Percentiles rank a stretch among this genome's conserved stretches.
Evolutionary conservation across 2,888 invertebrate species (phyloP).

Genomic region (Didymodactylos carnosus): DNA sequence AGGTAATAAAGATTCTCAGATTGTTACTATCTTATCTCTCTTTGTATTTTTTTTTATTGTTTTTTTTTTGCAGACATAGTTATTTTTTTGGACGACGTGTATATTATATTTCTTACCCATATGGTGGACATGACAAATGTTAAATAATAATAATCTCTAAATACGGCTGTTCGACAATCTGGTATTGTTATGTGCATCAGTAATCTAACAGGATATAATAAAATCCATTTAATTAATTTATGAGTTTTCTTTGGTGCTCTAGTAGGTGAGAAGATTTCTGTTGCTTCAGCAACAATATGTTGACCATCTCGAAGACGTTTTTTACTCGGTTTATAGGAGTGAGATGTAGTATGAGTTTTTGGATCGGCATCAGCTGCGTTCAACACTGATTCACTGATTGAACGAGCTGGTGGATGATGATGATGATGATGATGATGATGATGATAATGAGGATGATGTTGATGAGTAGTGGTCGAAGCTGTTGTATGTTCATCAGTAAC

Average conservation of each 20-base stretch:
- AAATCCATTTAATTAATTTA: not conserved
- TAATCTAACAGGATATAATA: conserved; percentile 3
- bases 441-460: too few relatives aligned
- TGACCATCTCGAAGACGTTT: not conserved
- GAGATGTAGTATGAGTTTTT: not conserved
- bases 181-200: conserved; percentile 7
- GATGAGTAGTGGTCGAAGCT: too few relatives aligned
- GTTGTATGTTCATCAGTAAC: not conserved
- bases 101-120: conserved; percentile 28
- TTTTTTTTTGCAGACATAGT: too few relatives aligned
- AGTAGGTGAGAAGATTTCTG: not conserved
- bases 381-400: not conserved
- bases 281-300: not conserved
- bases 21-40: too few relatives aligned
- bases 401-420: not conserved
- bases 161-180: conserved; percentile 1
- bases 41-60: too few relatives aligned
- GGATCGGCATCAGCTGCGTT: not conserved
- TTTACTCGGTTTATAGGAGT: not conserved
- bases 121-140: conserved; percentile 26
- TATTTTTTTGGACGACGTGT: too few relatives aligned
- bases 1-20: too few relatives aligned
- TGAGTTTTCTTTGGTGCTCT: not conserved
- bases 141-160: conserved; percentile 20
- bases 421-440: too few relatives aligned